A percentile compares a stretch with the other conserved stretches of the same genome.
These are phyloP conservation scores for Melanotus villosus DNA, from an alignment of 2,888 invertebrate species.

Conservation along the genomic window DNA sequence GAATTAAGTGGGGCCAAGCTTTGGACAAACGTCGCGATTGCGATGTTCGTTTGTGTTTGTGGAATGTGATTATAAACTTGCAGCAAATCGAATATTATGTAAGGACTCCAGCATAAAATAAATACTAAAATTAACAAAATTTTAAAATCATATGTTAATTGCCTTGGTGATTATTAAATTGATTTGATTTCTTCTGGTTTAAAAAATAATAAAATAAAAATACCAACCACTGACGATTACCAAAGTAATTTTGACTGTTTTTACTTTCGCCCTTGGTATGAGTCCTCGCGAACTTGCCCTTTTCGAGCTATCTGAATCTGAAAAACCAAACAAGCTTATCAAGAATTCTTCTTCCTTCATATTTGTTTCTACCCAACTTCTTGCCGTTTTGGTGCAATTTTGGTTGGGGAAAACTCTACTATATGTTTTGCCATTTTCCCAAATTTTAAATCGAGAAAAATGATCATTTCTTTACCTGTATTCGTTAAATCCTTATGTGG, in stretches of 20 bases:
- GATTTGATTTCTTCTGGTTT: no score
- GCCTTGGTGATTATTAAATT: no score
- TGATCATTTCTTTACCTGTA: background rate
- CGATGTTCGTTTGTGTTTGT: conserved; percentile 83
- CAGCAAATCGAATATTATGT: conserved; percentile 91
- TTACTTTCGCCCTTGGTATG: conserved; percentile 94
- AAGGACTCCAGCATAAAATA: conserved; percentile 95
- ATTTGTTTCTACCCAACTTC: no score
- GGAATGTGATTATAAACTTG: conserved; percentile 91
- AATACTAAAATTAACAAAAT: conserved; percentile 78
- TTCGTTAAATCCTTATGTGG: conserved; percentile 9
- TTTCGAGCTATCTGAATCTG: conserved; percentile 70
- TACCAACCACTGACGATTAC: conserved; percentile 83
- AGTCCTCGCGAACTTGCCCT: conserved; percentile 85
- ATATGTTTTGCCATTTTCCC: no score
- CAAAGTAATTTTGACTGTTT: conserved; percentile 96
- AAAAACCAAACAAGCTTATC: background rate
- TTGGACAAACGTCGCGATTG: conserved; percentile 91
- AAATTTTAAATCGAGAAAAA: no score
- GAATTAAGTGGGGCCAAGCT: conserved; percentile 93
- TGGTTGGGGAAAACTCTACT: no score
- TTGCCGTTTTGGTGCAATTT: no score
- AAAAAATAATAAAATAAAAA: background rate
- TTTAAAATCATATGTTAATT: no score
- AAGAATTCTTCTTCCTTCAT: no score